phyloP scores from a whole-genome alignment of 2,888 invertebrate genomes.

The Ectemnius continuus region DNA sequence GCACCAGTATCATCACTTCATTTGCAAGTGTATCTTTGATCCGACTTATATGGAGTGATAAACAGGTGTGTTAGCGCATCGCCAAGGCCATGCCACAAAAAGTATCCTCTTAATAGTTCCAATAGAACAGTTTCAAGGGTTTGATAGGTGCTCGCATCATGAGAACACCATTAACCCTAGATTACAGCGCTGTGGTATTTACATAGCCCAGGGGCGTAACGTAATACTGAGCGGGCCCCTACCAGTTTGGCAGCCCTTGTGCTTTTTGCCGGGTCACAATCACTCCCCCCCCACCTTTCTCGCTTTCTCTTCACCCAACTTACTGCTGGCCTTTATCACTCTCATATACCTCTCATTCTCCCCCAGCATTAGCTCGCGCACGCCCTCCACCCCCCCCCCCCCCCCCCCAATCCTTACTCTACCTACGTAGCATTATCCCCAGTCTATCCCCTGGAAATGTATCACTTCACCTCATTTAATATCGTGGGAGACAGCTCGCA shows the following conservation, averaged over 20 bases:
- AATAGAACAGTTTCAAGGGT: conserved; percentile 44
- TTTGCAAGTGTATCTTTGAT: too few species aligned
- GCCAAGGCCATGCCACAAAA: conserved; percentile 26
- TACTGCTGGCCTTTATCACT: background rate
- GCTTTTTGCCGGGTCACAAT: conserved; percentile 34
- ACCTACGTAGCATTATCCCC: conserved; percentile 57
- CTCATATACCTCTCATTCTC: conserved; percentile 29
- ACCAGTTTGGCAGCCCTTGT: conserved; percentile 39
- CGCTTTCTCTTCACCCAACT: conserved; percentile 4
- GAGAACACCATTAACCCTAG: conserved; percentile 73
- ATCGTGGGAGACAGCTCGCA: conserved; percentile 60
- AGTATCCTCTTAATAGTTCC: conserved; percentile 25
- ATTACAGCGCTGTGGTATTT: conserved; percentile 72
- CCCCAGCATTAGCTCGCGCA: conserved; percentile 3
- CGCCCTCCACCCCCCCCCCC: background rate
- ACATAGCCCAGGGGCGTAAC: conserved; percentile 67
- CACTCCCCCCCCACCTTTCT: conserved; percentile 4
- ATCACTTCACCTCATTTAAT: conserved; percentile 68
- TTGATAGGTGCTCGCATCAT: conserved; percentile 58
- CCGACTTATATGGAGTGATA: too few species aligned
- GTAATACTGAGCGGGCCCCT: conserved; percentile 61
- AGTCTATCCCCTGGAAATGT: conserved; percentile 66
- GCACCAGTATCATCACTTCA: too few species aligned
- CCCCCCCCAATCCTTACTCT: conserved; percentile 17
- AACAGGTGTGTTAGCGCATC: too few species aligned